Evolutionary conservation across 2,113 vertebrate genomes (phyloP).

Genomic region (Catagonus wagneri): DNA sequence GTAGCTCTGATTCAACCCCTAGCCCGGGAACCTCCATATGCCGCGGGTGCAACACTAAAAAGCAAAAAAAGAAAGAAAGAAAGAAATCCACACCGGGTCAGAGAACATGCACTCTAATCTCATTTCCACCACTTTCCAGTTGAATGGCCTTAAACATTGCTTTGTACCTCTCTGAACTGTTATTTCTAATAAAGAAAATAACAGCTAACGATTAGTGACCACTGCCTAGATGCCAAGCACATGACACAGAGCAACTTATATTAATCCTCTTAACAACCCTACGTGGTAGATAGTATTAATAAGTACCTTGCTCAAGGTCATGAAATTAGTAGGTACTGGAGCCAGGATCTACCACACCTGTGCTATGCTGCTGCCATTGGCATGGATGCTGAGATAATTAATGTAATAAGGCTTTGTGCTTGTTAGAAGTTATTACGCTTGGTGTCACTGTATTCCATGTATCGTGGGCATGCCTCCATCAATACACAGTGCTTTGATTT

Average conservation of each 20-base stretch:
- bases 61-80: no score
- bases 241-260: background rate
- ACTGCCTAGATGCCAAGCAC: background rate
- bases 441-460: background rate
- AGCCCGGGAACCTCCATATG: no score
- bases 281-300: background rate
- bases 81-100: background rate
- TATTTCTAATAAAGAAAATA: conserved; percentile 55
- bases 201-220: background rate
- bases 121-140: background rate
- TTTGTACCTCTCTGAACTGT: conserved; percentile 33
- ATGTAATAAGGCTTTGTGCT: background rate
- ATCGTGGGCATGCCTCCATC: background rate
- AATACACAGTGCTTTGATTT: background rate
- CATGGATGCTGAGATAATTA: background rate
- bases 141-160: background rate
- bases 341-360: background rate
- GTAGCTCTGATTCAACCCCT: no score
- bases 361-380: background rate
- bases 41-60: no score
- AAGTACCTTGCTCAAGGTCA: background rate
- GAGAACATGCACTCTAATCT: background rate
- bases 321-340: background rate
- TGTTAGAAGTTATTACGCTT: background rate
- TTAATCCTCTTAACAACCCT: conserved; percentile 21